Percentiles rank a stretch among this genome's conserved stretches.
Conservation (phyloP, 2,113 vertebrate genomes). For the Willisornis vidua region DNA sequence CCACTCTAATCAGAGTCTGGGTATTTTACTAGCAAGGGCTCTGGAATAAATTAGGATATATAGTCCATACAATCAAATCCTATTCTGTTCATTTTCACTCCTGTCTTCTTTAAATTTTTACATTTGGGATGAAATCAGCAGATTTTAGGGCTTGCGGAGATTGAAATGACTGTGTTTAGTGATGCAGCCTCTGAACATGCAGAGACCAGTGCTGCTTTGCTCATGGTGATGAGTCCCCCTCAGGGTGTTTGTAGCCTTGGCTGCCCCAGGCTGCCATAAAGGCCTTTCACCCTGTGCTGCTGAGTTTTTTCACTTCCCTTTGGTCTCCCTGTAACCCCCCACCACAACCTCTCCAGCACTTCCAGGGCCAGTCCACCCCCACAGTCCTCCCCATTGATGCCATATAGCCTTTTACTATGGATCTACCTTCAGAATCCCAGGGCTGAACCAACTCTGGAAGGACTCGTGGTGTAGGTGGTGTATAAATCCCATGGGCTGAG, state of each 20-base stretch:
- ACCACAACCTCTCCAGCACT: neutral
- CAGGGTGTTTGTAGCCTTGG: accelerated
- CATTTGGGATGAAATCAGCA: slow-evolving; percentile 63
- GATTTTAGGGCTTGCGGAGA: slow-evolving; percentile 38
- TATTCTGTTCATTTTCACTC: slow-evolving; percentile 63
- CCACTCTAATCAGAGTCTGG: slow-evolving; percentile 52
- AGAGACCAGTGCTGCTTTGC: neutral
- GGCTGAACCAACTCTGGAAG: neutral
- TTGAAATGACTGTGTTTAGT: slow-evolving; percentile 33
- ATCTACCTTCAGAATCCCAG: neutral
- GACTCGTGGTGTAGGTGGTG: neutral
- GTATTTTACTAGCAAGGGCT: slow-evolving; percentile 48
- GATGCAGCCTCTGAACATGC: neutral
- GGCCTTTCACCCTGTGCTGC: neutral
- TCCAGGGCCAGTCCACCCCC: neutral
- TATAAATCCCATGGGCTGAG: neutral
- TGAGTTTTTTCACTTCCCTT: neutral
- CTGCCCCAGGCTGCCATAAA: neutral
- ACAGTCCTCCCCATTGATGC: neutral
- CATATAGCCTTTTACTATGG: accelerated
- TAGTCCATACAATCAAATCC: slow-evolving; percentile 62
- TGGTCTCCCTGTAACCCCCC: neutral
- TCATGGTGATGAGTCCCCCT: neutral
- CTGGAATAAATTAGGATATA: slow-evolving; percentile 64
- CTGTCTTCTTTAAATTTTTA: slow-evolving; percentile 53